Base-by-base conservation (phyloP, 2,797 vertebrate species). In the Sternotherus odoratus region DNA sequence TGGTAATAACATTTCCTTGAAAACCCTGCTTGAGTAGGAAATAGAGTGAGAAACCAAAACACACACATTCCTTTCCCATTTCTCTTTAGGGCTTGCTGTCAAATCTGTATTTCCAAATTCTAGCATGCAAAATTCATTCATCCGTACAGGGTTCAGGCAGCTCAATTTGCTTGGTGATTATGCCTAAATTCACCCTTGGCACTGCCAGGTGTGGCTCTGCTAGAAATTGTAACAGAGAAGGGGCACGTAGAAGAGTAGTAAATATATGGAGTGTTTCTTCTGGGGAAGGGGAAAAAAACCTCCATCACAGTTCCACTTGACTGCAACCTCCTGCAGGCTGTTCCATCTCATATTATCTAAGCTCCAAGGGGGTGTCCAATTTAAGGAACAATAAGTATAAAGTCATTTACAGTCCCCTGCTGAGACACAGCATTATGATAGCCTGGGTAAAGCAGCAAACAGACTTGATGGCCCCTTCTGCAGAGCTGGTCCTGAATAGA, bases 371-470 rank as follows among this genome's bases (percentile, higher is more conserved):
- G 93, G 94, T 92, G 95, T 98, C 96, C 97, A 96, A 91, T 97
- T 96, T 96, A 95, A 98, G 96, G 95, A 97, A 96, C 97, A 96
- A 93, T 96, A 96, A 95, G 94, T 97, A 93, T 97, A 95, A 97
- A 97, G 97, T 97, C 96, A 96, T 97, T 97, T 97, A 63, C 93
- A 43, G 94, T 90, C 92, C 87, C 97, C 97, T 1, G 92, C 98
- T 94, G 97, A 0, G 97, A 11, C 86, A 8, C 94, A 92, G 95
- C 60, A 81, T 66, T 94, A 92, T 79, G 75, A 93, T 89, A 86
- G 92, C 88, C 93, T 91, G 84, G 77, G 92, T 91, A 91, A 79
- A 90, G 91, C 75, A 56, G 85, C 86, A 82, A 85, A 79, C 93
- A 69, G 51, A 80, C 86, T 80, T 1, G 93, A 85, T 84, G 96